Evolutionary conservation across 2,113 vertebrate genomes (phyloP).

Genomic region (Rhabdomys dilectus): DNA sequence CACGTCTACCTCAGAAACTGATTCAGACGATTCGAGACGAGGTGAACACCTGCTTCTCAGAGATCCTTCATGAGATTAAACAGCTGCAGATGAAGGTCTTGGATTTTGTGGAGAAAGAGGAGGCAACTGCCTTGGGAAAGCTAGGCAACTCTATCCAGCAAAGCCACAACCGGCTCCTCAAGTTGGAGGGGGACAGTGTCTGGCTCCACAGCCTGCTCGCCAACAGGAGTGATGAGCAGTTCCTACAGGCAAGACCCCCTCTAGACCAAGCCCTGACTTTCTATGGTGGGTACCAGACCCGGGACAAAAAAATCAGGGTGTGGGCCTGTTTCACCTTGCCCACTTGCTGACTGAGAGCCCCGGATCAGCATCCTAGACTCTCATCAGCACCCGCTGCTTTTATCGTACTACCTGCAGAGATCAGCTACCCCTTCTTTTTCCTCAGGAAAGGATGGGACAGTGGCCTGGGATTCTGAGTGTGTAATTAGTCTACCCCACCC

Average conservation of each 20-base stretch:
- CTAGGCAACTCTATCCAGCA: constrained; percentile 75
- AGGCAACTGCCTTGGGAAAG: constrained; percentile 58
- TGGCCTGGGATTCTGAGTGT: neutral
- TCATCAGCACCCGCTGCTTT: neutral
- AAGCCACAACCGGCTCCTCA: constrained; percentile 66
- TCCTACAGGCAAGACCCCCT: constrained; percentile 45
- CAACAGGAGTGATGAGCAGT: constrained; percentile 65
- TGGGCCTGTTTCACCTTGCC: neutral
- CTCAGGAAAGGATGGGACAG: neutral
- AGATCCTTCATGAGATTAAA: constrained; percentile 74
- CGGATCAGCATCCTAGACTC: neutral
- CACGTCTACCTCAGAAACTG: constrained; percentile 65
- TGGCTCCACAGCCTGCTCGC: constrained; percentile 47
- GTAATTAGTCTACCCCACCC: neutral
- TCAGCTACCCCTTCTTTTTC: neutral
- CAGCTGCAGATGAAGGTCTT: constrained; percentile 75
- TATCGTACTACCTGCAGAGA: neutral
- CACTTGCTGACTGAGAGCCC: neutral
- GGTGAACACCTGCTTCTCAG: constrained; percentile 74
- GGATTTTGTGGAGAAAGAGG: constrained; percentile 80
- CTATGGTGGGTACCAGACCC: neutral
- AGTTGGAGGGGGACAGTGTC: constrained; percentile 67
- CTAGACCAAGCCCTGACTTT: neutral
- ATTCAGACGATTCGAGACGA: constrained; percentile 65
- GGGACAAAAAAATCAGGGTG: rapidly evolving